A percentile compares a stretch with the other conserved stretches of the same genome.
Evolutionary conservation across 2,113 vertebrate species (phyloP).

Genomic region (Saiga tatarica): DNA sequence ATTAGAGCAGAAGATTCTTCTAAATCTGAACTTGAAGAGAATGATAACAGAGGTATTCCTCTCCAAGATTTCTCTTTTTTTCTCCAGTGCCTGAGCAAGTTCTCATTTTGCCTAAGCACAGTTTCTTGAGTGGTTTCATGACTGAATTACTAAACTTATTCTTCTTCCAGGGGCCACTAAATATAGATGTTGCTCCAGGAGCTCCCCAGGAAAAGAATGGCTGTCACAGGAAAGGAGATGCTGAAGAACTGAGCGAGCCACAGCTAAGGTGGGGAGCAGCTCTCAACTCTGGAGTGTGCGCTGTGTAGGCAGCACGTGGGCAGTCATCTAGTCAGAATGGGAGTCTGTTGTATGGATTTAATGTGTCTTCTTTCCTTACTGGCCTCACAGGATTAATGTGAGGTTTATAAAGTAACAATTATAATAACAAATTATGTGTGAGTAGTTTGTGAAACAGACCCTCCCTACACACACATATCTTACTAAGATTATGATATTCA

Average conservation of each 20-base stretch:
- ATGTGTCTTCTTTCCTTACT: background rate
- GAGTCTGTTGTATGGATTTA: background rate
- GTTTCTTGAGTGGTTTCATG: background rate
- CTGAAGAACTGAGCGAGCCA: slow-evolving; percentile 85
- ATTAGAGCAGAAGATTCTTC: background rate
- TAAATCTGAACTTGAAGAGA: background rate
- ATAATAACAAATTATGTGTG: background rate
- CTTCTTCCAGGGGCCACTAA: slow-evolving; percentile 81
- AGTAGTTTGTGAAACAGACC: background rate
- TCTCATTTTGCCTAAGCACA: background rate
- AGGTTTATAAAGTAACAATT: background rate
- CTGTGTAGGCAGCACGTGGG: background rate
- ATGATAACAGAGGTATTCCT: background rate
- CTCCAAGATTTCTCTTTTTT: background rate
- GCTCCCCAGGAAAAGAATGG: slow-evolving; percentile 88
- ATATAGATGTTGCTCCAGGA: slow-evolving; percentile 88
- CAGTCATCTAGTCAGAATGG: background rate
- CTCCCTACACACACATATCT: background rate
- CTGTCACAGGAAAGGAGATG: slow-evolving; percentile 73
- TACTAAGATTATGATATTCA: background rate
- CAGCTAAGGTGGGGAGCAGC: slow-evolving; percentile 84
- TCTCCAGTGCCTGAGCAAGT: background rate
- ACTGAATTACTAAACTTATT: background rate
- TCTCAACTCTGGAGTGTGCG: too few species aligned
- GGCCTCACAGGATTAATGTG: background rate